Base-by-base conservation (phyloP, 2,888 invertebrate genomes). In the Eumacrocentrus americanus region DNA sequence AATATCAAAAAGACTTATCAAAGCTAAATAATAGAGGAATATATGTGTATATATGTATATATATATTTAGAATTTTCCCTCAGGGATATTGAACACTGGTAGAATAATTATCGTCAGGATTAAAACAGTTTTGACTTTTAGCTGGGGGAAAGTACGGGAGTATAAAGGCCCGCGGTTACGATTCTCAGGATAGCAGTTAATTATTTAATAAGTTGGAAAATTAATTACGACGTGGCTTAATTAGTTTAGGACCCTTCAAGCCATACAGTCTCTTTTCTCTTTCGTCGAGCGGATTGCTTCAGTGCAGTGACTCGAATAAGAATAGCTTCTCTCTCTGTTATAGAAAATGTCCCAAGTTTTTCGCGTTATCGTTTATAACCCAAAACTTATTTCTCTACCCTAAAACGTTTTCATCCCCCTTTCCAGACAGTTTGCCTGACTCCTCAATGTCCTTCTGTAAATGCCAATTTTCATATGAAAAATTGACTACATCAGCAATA, bases 181-280 rank as follows among this genome's bases (percentile, higher is more conserved):
- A 42, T 64, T 65, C 62, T 57, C 64, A 60, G 64, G 68, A 73
- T 68, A 70, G 68, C 66, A 71, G 72, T 76, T 79, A 77, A 77
- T 77, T 77, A 76, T 75, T 76, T 73, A 77, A 76, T 75, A 76
- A 77, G 70, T 72, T 70, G 72, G 73, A 74, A 76, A 76, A 72
- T 76, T 74, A 77, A 76, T 76, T 72, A 70, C 67, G 67, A 68
- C 60, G 67, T 61, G 69, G 60, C 67, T 74, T 72, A 72, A 74
- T 76, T 73, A 72, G 71, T 63, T 61, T 51, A 48, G 25, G 42
- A 29, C 29, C 50, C 60, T 62, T 57, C 16, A 42, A 44, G 7
- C 46, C 18, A 35, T 48, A 37, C 25, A 40, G 38, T 51, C 50
- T 23, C 25, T 42, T 51, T 46, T 57, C 53, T n/a, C 60, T 56